Evolutionary conservation across 2,113 vertebrate genomes (phyloP).

Genomic region (Anolis carolinensis): DNA sequence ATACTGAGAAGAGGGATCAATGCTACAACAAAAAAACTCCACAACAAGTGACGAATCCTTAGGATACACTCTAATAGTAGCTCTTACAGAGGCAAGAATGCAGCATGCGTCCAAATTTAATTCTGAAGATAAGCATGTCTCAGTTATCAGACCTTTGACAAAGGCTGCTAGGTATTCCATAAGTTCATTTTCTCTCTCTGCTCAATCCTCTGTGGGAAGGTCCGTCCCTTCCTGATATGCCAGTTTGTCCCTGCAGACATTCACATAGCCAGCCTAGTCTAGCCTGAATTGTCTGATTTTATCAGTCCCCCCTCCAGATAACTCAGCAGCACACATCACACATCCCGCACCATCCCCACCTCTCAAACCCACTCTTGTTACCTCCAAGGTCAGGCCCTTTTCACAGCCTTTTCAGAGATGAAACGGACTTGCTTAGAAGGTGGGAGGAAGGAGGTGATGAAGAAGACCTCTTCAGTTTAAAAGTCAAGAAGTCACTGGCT

Average conservation of each 20-base stretch:
- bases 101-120: background rate
- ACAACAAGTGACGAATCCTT: background rate
- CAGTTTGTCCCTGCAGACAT: background rate
- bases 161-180: too few relatives aligned
- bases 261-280: background rate
- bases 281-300: background rate
- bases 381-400: slow-evolving; percentile 23
- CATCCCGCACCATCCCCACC: background rate
- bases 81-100: background rate
- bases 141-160: background rate
- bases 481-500: background rate
- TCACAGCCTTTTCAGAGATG: background rate
- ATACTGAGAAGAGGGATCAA: background rate
- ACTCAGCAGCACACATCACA: slow-evolving; percentile 16
- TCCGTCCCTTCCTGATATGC: background rate
- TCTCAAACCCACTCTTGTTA: background rate
- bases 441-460: too few relatives aligned
- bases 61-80: background rate
- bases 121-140: background rate
- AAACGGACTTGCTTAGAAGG: background rate
- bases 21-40: background rate
- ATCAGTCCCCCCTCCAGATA: slow-evolving; percentile 24
- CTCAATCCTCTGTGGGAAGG: background rate
- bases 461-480: background rate
- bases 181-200: background rate